Evolutionary conservation across 2,797 vertebrate genomes (phyloP).

Genomic region (Ctenochaetus hawaiiensis): DNA sequence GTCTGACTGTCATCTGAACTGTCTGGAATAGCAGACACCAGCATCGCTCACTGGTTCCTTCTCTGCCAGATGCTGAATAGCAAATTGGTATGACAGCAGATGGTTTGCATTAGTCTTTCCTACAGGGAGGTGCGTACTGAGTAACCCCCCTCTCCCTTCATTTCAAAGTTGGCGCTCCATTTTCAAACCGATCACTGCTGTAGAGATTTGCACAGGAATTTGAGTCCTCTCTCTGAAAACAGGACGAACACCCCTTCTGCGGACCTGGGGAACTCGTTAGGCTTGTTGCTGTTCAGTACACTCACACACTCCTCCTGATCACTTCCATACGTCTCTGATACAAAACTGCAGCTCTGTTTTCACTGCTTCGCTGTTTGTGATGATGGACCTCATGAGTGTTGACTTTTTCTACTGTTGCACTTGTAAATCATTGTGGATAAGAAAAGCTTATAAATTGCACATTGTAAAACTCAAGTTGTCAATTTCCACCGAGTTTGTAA

Average conservation of each 20-base stretch:
- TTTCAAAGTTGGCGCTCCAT: conserved; percentile 76
- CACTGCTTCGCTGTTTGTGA: conserved; percentile 40
- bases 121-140: conserved; percentile 83
- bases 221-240: conserved; percentile 69
- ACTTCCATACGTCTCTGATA: conserved; percentile 46
- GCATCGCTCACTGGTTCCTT: conserved; percentile 77
- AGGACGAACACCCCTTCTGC: conserved; percentile 68
- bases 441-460: conserved; percentile 17
- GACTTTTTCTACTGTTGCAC: conserved; percentile 21
- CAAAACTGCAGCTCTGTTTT: conserved; percentile 39
- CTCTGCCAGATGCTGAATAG: conserved; percentile 85
- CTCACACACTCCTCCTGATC: conserved; percentile 46
- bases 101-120: conserved; percentile 88
- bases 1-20: conserved; percentile 67
- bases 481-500: conserved; percentile 4
- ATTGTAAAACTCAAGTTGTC: conserved; percentile 27
- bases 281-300: conserved; percentile 62
- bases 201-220: conserved; percentile 79
- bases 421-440: conserved; percentile 45
- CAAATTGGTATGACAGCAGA: conserved; percentile 86
- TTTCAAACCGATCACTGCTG: conserved; percentile 76
- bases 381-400: conserved; percentile 26
- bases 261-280: conserved; percentile 81
- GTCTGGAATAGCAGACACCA: conserved; percentile 84
- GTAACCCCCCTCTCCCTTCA: conserved; percentile 79